Evolutionary conservation across 2,113 vertebrate genomes (phyloP), one percentile per base, ranked within the genome.

Genomic region (Neodon shergylaensis): DNA sequence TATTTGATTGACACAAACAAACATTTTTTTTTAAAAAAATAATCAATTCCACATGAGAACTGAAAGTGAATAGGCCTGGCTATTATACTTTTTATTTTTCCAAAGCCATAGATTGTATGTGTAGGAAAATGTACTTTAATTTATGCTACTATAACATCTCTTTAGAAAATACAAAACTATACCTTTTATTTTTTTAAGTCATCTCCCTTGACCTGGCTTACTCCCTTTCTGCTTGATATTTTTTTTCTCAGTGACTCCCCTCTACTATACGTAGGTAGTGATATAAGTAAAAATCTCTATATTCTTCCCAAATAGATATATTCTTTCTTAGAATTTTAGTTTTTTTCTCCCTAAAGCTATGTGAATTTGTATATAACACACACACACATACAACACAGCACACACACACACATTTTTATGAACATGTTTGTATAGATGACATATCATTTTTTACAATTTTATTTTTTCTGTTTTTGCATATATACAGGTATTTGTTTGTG

Each of bases 71-170:
- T 92, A 61, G 17, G 3, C 5, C 31, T 54, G 17, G 44, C 8
- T 84, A n/a, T 39, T 44, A 84, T 13, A 88, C 79, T 88, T 81
- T 94, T 70, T 66, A 73, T 87, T 44, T 78, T 81, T 63, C 68
- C 3, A 90, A 88, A 74, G 70, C 2, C 7, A 44, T 49, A n/a
- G 33, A 44, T 42, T 47, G 33, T 58, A 5, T 42, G 11, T 70
- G 6, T 26, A 24, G 24, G 72, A 79, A 79, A 47, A n/a, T 52
- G n/a, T 33, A 70, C 70, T 88, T 76, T 7, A 42, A n/a, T 54
- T 85, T 88, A 39, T n/a, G 49, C 39, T 76, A 87, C 6, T 10
- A 49, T 89, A 86, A 72, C n/a, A 54, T 52, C 5, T 10, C 14
- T 81, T 4, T 68, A 82, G 31, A 73, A 95, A 88, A 31, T 54